Evolutionary conservation across 2,797 vertebrate species (phyloP).

Genomic region (Miichthys miiuy): DNA sequence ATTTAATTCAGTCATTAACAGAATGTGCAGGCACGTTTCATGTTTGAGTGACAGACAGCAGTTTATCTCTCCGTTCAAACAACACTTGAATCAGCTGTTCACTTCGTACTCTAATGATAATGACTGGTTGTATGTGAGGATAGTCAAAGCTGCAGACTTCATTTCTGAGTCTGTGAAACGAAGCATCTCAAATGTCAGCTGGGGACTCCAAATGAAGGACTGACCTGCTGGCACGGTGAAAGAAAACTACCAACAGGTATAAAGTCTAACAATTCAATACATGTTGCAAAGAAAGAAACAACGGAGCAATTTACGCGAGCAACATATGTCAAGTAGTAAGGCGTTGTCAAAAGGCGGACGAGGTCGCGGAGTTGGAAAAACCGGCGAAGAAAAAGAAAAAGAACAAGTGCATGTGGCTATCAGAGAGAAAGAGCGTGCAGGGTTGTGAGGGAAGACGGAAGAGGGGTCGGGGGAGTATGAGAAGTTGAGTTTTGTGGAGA

Average conservation of each 20-base stretch:
- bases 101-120: slow-evolving; percentile 9
- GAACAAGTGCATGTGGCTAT: slow-evolving; percentile 8
- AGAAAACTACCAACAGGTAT: not conserved
- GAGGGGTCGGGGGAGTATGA: slow-evolving; percentile 18
- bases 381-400: slow-evolving; percentile 27
- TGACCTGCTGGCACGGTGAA: not conserved
- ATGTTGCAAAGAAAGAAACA: not conserved
- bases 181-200: not conserved
- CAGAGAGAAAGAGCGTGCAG: not conserved
- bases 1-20: too few relatives aligned
- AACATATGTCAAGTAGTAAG: slow-evolving; percentile 8
- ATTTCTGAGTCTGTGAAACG: not conserved
- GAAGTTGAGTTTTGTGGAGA: slow-evolving; percentile 47
- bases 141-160: slow-evolving; percentile 20
- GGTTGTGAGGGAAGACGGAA: slow-evolving; percentile 15
- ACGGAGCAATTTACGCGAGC: not conserved
- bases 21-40: too few relatives aligned
- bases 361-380: slow-evolving; percentile 21
- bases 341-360: not conserved
- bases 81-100: not conserved
- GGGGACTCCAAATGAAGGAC: not conserved
- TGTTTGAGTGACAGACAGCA: too few relatives aligned
- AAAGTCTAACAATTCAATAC: not conserved
- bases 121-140: not conserved
- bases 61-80: not conserved